Evolutionary conservation across 2,113 vertebrate species (phyloP).

Genomic region (Nyctereutes procyonoides): DNA sequence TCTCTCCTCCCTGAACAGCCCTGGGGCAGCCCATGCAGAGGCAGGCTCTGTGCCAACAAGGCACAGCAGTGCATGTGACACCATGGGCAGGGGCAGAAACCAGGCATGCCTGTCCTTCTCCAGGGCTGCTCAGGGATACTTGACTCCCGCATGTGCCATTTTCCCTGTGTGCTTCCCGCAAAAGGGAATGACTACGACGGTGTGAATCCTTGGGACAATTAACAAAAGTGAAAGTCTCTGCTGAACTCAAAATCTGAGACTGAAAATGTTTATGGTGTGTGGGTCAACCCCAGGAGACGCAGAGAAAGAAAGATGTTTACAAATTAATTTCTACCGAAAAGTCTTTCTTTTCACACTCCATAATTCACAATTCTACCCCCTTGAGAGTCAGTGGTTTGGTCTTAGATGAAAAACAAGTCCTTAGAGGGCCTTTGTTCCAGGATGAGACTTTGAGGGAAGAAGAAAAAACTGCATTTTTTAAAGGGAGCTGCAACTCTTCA

Average conservation of each 20-base stretch:
- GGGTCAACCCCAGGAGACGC: background rate
- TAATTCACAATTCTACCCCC: background rate
- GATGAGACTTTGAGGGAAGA: background rate
- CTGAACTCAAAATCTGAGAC: background rate
- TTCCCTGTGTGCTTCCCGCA: background rate
- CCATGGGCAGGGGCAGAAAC: fast-evolving
- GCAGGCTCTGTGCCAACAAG: background rate
- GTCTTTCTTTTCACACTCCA: background rate
- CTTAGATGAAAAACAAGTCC: background rate
- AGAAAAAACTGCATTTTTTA: background rate
- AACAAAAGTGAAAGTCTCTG: background rate
- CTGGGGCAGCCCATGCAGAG: fast-evolving
- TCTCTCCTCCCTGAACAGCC: fast-evolving
- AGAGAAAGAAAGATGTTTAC: background rate
- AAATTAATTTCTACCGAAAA: background rate
- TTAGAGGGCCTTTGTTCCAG: background rate
- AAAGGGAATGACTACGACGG: background rate
- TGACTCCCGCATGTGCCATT: background rate
- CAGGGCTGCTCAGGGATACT: background rate
- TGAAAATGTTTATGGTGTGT: background rate
- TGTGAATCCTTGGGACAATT: background rate
- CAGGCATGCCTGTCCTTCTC: background rate
- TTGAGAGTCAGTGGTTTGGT: background rate
- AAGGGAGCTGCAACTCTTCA: background rate
- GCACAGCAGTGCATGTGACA: fast-evolving